These are phyloP conservation scores for Perithous albicinctus DNA, from an alignment of 2,888 invertebrate genomes.

Conservation along the genomic window DNA sequence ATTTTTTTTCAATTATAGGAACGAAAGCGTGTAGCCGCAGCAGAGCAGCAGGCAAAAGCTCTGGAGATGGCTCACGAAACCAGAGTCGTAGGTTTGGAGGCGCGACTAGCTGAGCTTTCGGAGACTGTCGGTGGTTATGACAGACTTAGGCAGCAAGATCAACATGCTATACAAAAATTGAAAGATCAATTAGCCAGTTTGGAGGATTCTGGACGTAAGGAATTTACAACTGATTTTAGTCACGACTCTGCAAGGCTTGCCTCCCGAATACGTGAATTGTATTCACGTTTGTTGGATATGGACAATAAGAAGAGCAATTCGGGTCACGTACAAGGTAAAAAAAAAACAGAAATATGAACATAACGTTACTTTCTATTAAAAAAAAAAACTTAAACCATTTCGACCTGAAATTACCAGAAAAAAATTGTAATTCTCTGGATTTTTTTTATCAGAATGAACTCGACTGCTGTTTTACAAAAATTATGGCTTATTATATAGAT, in stretches of 20 bases:
- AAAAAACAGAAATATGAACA: too few species aligned
- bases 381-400: too few species aligned
- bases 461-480: too few species aligned
- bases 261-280: slow-evolving; percentile 84
- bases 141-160: slow-evolving; percentile 89
- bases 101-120: slow-evolving; percentile 91
- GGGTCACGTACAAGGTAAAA: slow-evolving; percentile 83
- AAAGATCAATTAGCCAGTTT: slow-evolving; percentile 84
- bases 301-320: slow-evolving; percentile 84
- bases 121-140: slow-evolving; percentile 92
- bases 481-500: too few species aligned
- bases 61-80: slow-evolving; percentile 91
- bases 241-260: slow-evolving; percentile 69
- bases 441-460: too few species aligned
- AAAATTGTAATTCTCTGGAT: too few species aligned
- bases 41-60: slow-evolving; percentile 90
- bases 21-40: slow-evolving; percentile 89
- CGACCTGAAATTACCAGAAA: too few species aligned
- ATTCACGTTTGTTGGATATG: slow-evolving; percentile 82
- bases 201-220: slow-evolving; percentile 75
- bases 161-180: slow-evolving; percentile 89
- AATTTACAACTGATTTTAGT: slow-evolving; percentile 70
- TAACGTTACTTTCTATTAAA: too few species aligned
- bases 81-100: slow-evolving; percentile 91
- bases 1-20: slow-evolving; percentile 85